These are phyloP conservation scores for Palaemon carinicauda DNA, from an alignment of 1,140 invertebrate species.

Conservation along the genomic window DNA sequence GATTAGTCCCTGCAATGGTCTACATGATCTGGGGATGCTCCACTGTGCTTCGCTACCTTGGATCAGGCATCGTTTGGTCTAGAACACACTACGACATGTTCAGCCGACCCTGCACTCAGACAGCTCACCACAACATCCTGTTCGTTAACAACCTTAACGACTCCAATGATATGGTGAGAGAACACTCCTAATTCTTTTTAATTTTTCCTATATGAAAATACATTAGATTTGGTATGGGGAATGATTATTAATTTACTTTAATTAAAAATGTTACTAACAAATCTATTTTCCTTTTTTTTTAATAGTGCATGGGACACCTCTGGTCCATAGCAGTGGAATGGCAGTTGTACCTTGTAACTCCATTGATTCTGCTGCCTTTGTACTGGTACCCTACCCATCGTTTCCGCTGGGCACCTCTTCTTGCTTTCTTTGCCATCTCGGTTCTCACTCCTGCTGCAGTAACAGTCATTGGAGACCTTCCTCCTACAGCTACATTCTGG, in stretches of 20 bases:
- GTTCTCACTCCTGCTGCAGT: slow-evolving; percentile 9
- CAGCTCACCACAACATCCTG: slow-evolving; percentile 11
- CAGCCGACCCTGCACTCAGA: slow-evolving; percentile 11
- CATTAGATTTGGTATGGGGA: too few relatives aligned
- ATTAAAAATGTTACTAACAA: background rate
- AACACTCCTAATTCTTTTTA: background rate
- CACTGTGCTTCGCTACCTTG: slow-evolving; percentile 9
- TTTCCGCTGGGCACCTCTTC: slow-evolving; percentile 28
- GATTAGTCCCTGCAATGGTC: slow-evolving; percentile 21
- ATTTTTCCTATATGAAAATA: background rate
- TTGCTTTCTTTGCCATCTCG: background rate
- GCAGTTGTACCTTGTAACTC: slow-evolving; percentile 38
- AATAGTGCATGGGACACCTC: slow-evolving; percentile 42
- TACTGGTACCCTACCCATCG: slow-evolving; percentile 20
- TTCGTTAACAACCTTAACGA: slow-evolving; percentile 34
- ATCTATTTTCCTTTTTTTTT: background rate
- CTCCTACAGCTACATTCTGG: slow-evolving; percentile 16
- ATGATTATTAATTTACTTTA: too few relatives aligned
- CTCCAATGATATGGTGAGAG: slow-evolving; percentile 33
- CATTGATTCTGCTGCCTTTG: slow-evolving; percentile 17
- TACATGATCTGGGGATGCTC: slow-evolving; percentile 29
- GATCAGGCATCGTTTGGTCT: slow-evolving; percentile 25
- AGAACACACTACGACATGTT: slow-evolving; percentile 19
- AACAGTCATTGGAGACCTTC: slow-evolving; percentile 17
- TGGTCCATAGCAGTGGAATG: slow-evolving; percentile 45